These are phyloP conservation scores for Eonycteris spelaea DNA, from an alignment of 2,113 vertebrate genomes.

Conservation along the genomic window DNA sequence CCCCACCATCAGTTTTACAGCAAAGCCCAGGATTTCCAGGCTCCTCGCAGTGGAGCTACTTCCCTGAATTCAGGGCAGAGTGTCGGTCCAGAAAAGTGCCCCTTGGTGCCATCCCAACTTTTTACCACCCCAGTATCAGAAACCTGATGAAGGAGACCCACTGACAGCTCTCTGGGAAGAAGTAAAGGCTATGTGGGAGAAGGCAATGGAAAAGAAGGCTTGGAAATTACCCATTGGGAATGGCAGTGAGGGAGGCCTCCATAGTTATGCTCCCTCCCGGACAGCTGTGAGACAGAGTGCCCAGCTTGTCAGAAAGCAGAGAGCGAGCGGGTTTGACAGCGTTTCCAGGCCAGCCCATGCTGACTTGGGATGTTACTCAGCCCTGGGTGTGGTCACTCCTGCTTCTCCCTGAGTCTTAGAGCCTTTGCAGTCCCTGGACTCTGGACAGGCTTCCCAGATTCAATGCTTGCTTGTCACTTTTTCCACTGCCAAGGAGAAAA, in stretches of 20 bases:
- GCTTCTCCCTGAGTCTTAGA: not conserved
- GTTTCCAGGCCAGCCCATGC: not conserved
- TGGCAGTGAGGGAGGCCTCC: not conserved
- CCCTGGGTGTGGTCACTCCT: not conserved
- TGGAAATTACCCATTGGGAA: no score
- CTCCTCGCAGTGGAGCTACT: not conserved
- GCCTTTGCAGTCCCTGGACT: not conserved
- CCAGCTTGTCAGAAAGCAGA: not conserved
- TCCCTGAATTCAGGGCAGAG: not conserved
- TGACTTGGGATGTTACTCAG: not conserved
- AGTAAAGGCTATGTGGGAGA: not conserved
- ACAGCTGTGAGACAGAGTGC: not conserved
- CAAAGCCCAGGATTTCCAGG: not conserved
- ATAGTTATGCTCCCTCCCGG: not conserved
- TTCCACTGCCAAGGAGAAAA: not conserved
- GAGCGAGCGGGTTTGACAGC: not conserved
- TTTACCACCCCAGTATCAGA: not conserved
- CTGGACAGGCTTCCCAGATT: not conserved
- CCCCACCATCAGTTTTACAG: not conserved
- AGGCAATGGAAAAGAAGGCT: not conserved
- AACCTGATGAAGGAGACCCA: not conserved
- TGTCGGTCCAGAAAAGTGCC: not conserved
- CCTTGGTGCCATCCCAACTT: not conserved
- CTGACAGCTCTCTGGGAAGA: not conserved
- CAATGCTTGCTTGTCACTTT: not conserved